phyloP scores from a whole-genome alignment of 1,140 invertebrate species.

The Lepeophtheirus salmonis region DNA sequence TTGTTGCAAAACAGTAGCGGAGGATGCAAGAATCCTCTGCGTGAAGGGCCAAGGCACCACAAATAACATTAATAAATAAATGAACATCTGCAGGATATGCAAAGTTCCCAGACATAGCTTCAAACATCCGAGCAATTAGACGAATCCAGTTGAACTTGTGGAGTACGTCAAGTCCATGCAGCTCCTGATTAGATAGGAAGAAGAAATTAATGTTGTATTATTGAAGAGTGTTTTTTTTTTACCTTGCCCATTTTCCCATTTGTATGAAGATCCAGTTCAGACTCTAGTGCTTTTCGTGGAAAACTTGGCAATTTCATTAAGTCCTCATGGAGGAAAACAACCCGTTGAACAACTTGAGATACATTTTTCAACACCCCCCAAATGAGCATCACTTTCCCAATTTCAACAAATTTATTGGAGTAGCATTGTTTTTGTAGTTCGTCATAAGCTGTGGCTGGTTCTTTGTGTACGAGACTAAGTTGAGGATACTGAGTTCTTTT shows the following conservation, averaged over 20 bases:
- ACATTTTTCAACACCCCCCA: constrained; percentile 30
- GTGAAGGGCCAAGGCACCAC: constrained; percentile 81
- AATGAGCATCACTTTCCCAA: constrained; percentile 56
- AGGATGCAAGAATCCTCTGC: constrained; percentile 90
- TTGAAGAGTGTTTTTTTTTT: constrained; percentile 23
- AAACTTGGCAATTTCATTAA: constrained; percentile 95
- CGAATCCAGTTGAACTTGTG: constrained; percentile 98
- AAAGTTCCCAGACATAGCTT: constrained; percentile 94
- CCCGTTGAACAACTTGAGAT: constrained; percentile 61
- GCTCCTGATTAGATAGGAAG: constrained; percentile 37
- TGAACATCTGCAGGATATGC: constrained; percentile 93
- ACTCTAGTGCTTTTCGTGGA: constrained; percentile 88
- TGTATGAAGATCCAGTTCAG: constrained; percentile 80
- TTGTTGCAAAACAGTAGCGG: constrained; percentile 83
- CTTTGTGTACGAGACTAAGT: constrained; percentile 79
- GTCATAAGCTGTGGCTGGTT: constrained; percentile 69
- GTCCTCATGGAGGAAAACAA: constrained; percentile 97
- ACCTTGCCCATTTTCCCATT: constrained; percentile 72
- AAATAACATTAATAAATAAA: constrained; percentile 90
- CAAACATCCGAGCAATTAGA: constrained; percentile 88
- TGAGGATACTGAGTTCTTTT: constrained; percentile 95
- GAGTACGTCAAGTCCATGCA: constrained; percentile 79
- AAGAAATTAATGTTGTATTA: background rate
- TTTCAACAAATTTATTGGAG: constrained; percentile 85
- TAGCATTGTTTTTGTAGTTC: constrained; percentile 81